Percentiles rank a stretch among this genome's conserved stretches.
These are phyloP conservation scores for Macroramphosus scolopax DNA, from an alignment of 2,797 vertebrate species.

Conservation along the genomic window DNA sequence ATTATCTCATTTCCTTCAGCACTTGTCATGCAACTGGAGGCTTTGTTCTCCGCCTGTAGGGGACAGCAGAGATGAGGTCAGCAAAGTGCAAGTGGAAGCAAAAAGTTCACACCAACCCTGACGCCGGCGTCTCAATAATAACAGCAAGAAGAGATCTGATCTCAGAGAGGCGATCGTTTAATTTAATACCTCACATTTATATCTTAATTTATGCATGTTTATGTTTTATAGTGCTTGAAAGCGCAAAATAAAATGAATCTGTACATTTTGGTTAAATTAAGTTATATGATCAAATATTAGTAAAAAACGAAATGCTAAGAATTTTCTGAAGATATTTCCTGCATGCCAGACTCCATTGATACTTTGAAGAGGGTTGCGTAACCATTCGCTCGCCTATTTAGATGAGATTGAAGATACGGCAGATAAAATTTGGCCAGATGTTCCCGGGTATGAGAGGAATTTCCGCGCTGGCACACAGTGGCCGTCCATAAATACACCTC, in stretches of 20 bases:
- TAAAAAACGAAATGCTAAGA: too few relatives aligned
- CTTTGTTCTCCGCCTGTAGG: constrained; percentile 35
- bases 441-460: constrained; percentile 62
- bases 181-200: too few relatives aligned
- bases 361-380: constrained; percentile 27
- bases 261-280: too few relatives aligned
- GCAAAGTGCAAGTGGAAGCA: constrained; percentile 10
- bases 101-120: constrained; percentile 19
- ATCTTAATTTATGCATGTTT: too few relatives aligned
- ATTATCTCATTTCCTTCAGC: constrained; percentile 66
- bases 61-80: constrained; percentile 47
- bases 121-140: too few relatives aligned
- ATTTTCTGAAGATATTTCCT: too few relatives aligned
- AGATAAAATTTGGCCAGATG: constrained; percentile 59
- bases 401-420: constrained; percentile 54
- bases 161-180: too few relatives aligned
- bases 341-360: constrained; percentile 12
- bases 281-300: too few relatives aligned
- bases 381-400: constrained; percentile 52
- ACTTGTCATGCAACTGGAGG: constrained; percentile 56
- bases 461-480: constrained; percentile 50
- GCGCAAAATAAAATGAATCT: too few relatives aligned
- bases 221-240: too few relatives aligned
- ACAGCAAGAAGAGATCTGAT: background rate
- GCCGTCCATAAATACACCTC: constrained; percentile 58